Conservation (phyloP, 2,797 vertebrate genomes). For the Sebastes oblongus region DNA sequence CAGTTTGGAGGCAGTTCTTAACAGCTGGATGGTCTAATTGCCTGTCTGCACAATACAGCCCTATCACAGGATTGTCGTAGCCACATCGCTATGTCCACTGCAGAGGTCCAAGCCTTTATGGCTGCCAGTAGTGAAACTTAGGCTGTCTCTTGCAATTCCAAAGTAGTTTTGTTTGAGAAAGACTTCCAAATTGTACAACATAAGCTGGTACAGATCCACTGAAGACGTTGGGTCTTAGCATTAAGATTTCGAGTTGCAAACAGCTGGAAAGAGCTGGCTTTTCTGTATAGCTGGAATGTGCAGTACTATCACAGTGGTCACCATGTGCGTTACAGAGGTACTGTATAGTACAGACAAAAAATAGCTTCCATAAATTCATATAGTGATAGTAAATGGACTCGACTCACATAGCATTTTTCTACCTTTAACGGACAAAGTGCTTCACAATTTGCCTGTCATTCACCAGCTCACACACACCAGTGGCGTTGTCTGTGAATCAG, state of each 20-base stretch:
- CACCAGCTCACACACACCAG: background rate
- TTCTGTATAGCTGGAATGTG: background rate
- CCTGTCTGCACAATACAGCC: background rate
- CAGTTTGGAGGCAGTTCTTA: background rate
- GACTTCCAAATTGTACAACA: background rate
- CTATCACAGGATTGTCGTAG: background rate
- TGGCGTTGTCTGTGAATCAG: background rate
- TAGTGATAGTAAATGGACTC: background rate
- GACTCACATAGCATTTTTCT: background rate
- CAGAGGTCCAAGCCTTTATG: background rate
- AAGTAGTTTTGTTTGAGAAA: background rate
- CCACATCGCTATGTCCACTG: background rate
- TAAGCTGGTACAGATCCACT: background rate
- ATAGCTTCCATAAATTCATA: no score
- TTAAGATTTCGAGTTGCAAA: background rate
- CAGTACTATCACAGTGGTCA: background rate
- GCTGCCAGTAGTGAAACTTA: background rate
- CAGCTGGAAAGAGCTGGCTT: background rate
- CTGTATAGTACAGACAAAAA: background rate
- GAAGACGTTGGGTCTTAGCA: background rate
- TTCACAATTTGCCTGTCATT: background rate
- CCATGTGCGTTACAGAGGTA: background rate
- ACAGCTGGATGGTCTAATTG: constrained; percentile 21
- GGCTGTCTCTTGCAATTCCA: background rate
- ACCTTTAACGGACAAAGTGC: background rate